These are phyloP conservation scores for Macropus fuliginosus DNA, from an alignment of 2,797 vertebrate genomes.

Conservation along the genomic window DNA sequence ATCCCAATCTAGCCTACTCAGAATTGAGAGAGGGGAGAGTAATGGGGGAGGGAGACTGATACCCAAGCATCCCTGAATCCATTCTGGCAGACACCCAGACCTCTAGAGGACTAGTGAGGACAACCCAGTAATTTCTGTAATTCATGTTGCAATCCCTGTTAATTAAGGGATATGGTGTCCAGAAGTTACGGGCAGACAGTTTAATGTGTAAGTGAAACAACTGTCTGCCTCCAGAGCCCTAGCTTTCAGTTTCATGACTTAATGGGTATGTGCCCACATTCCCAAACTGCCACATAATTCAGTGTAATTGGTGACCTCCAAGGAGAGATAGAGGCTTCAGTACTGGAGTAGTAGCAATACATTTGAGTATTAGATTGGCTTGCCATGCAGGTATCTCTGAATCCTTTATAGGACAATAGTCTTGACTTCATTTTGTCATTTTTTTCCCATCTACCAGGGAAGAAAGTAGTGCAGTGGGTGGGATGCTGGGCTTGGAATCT, in stretches of 20 bases:
- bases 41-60: background rate
- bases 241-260: background rate
- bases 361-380: background rate
- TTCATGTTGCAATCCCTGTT: background rate
- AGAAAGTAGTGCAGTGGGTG: background rate
- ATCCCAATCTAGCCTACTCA: background rate
- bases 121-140: background rate
- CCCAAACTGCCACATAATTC: constrained; percentile 5
- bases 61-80: background rate
- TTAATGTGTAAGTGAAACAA: background rate
- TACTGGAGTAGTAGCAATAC: background rate
- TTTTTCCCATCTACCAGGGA: background rate
- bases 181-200: background rate
- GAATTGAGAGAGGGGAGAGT: background rate
- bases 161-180: background rate
- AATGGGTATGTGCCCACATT: constrained; percentile 1
- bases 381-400: background rate
- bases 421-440: background rate
- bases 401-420: background rate
- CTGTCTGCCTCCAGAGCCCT: background rate
- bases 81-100: background rate
- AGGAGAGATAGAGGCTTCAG: background rate
- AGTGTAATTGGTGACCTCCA: background rate
- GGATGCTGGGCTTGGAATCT: background rate
- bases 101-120: background rate